Evolutionary conservation across 2,888 invertebrate genomes (phyloP), one percentile per base, ranked within the genome.

Genomic region (Unio pictorum): DNA sequence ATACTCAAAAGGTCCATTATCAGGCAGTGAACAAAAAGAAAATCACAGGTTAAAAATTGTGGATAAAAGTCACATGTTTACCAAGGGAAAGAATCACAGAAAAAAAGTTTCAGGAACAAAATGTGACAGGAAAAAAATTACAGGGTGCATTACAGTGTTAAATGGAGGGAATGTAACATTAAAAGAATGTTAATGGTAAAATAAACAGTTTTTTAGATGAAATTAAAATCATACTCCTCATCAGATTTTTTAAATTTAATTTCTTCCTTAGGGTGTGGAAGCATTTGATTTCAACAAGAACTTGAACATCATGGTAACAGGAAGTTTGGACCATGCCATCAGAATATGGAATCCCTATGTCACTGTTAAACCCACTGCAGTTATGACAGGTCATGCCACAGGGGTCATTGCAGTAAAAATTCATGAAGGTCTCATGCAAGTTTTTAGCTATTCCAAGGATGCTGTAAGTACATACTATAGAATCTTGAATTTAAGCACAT

Each of bases 281-380:
- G 87, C 88, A 70, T 90, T 90, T 77, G 89, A 89, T 76, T 86
- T 87, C 81, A 89, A 81, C 74, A 87, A 86, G 72, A 77, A 81
- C 58, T 74, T 89, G 57, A 89, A 89, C 76, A 73, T 89, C 62
- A 71, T 90, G 70, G 89, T 86, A 23, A 89, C 89, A 4, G 90
- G 89, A 15, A 87, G 89, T 71, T 68, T 84, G 18, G 89, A 90
- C 71, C 89, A 89, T 72, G 61, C 84, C 64, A 84, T 89, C 18
- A 77, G 89, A 7, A 74, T 90, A n/a, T 90, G 89, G 89, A 89
- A 90, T 77, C 88, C 89, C 8, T 90, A 90, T 80, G 89, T 90
- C 55, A 84, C 88, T 45, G 80, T 78, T 68, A 87, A 88, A 77
- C 87, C 89, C 18, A 84, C 87, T 71, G 89, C 89, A 20, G 72